A percentile compares a stretch with the other conserved stretches of the same genome.
These are phyloP conservation scores for Ariolimax columbianus DNA, from an alignment of 2,888 invertebrate genomes.

Conservation along the genomic window DNA sequence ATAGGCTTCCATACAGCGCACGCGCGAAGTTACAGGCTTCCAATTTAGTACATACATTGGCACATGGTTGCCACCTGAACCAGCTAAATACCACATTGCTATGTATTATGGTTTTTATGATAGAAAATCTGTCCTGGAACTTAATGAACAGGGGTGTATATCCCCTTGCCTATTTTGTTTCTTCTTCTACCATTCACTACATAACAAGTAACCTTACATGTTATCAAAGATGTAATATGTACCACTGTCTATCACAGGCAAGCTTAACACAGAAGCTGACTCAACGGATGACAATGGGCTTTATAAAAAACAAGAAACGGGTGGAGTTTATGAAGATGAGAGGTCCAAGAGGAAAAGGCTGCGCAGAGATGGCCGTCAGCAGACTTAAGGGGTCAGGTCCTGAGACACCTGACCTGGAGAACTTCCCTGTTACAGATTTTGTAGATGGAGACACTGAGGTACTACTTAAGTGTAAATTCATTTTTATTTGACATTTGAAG, in stretches of 20 bases:
- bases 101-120: too few relatives aligned
- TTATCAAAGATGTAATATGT: neutral
- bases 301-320: conserved; percentile 83
- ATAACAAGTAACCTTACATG: neutral
- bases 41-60: too few relatives aligned
- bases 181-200: too few relatives aligned
- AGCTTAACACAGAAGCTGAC: conserved; percentile 96
- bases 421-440: conserved; percentile 74
- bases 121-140: too few relatives aligned
- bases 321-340: conserved; percentile 99
- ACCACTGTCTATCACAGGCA: conserved; percentile 82
- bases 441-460: conserved; percentile 61
- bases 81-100: too few relatives aligned
- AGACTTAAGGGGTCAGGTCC: conserved; percentile 86
- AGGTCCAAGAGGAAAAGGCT: conserved; percentile 94
- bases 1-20: too few relatives aligned
- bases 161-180: too few relatives aligned
- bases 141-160: too few relatives aligned
- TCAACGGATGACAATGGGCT: conserved; percentile 95
- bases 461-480: too few relatives aligned
- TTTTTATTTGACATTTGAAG: too few relatives aligned
- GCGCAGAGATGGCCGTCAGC: conserved; percentile 94
- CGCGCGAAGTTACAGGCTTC: too few relatives aligned
- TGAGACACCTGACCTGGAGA: conserved; percentile 90
- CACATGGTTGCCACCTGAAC: too few relatives aligned